Evolutionary conservation across 2,888 invertebrate genomes (phyloP), one percentile per base, ranked within the genome.

Genomic region (Diadromus collaris): DNA sequence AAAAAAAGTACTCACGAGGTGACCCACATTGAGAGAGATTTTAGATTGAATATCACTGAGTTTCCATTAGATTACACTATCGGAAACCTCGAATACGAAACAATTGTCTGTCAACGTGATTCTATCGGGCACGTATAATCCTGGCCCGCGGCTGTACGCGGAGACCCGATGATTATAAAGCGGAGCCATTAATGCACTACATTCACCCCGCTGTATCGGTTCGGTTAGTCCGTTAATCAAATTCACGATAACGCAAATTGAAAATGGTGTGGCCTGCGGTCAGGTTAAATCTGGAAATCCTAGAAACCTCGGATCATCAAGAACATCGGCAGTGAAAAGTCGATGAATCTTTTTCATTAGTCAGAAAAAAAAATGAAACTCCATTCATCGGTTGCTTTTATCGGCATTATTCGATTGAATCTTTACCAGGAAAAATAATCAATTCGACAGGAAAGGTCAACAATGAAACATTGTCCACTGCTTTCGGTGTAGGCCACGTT

Each of bases 181-280:
- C 46, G 51, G 13, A 16, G 19, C 34, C 69, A 76, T 79, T 73
- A 73, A 79, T 70, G 65, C 60, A 68, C 69, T 32, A 10, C 44
- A 58, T 65, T 73, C 68, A 38, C 72, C 73, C 65, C 38, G 64
- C 68, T 24, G 58, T 54, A 63, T 73, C 73, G 76, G 54, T 76
- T 69, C 76, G 76, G 58, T 76, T 76, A 60, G 76, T 54, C 60
- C 65, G 64, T 76, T 76, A 77, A 77, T 72, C 72, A 77, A 72
- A 68, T 77, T 77, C 38, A 63, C 63, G 68, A 72, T 72, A 54
- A 68, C 65, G 54, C 56, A 63, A 34, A 68, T 72, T 54, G 61
- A 32, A 68, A 13, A 41, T 41, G 38, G 38, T 41, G 38, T 41
- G 38, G 38, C 13, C 13, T 41, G 38, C 38, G 16, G 16, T 16